Conservation (phyloP, 1,140 invertebrate genomes). For the Cyclina sinensis region DNA sequence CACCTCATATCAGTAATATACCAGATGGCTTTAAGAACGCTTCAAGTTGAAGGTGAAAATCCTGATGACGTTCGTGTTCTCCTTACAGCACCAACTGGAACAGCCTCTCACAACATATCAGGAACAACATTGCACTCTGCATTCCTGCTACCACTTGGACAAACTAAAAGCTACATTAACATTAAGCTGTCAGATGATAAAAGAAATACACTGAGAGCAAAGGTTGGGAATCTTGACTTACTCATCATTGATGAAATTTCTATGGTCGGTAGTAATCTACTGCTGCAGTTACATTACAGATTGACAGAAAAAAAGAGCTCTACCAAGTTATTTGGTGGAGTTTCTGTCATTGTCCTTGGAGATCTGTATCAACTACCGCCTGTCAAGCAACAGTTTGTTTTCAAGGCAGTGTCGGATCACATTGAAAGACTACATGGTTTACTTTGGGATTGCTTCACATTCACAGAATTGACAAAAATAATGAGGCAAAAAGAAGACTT, state of each 20-base stretch:
- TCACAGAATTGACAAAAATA: conserved; percentile 46
- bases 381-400: conserved; percentile 65
- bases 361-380: conserved; percentile 55
- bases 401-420: conserved; percentile 44
- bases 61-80: conserved; percentile 63
- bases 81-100: conserved; percentile 66
- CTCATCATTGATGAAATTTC: conserved; percentile 68
- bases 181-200: conserved; percentile 60
- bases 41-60: conserved; percentile 57
- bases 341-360: conserved; percentile 59
- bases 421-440: conserved; percentile 42
- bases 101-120: conserved; percentile 69
- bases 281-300: conserved; percentile 60
- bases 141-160: conserved; percentile 61
- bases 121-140: conserved; percentile 68
- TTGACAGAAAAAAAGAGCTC: conserved; percentile 46
- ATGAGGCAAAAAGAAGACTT: conserved; percentile 69
- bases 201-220: conserved; percentile 46
- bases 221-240: conserved; percentile 28
- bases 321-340: conserved; percentile 47
- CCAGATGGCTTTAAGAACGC: conserved; percentile 58
- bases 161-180: conserved; percentile 54
- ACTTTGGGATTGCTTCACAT: conserved; percentile 37
- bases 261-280: conserved; percentile 59
- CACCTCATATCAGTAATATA: conserved; percentile 70